Percentiles rank a stretch among this genome's conserved stretches.
These are phyloP conservation scores for Leptopterna dolabrata DNA, from an alignment of 2,888 invertebrate species.

Conservation along the genomic window DNA sequence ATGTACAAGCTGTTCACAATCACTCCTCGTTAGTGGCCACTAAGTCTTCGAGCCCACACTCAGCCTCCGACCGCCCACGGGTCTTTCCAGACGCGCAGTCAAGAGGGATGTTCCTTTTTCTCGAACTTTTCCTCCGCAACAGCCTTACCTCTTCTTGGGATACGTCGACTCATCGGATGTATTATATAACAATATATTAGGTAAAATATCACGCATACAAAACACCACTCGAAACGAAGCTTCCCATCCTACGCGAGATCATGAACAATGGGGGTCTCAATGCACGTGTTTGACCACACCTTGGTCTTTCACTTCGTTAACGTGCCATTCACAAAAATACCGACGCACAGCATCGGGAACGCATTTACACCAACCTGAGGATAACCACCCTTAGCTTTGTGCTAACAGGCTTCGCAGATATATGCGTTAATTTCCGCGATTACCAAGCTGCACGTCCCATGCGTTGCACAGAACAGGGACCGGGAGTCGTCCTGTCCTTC, in stretches of 20 bases:
- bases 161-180: background rate
- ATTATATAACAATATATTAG: background rate
- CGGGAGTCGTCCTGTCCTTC: no score
- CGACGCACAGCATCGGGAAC: no score
- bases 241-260: background rate
- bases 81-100: background rate
- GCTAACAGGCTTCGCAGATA: no score
- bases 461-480: no score
- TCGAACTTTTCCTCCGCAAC: background rate
- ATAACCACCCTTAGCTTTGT: no score
- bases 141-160: background rate
- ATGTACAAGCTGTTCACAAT: slow-evolving; percentile 49
- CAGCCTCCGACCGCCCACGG: slow-evolving; percentile 16
- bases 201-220: slow-evolving; percentile 4
- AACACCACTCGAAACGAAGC: background rate
- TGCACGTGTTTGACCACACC: background rate
- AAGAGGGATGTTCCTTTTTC: background rate
- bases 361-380: no score
- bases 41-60: slow-evolving; percentile 45
- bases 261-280: background rate
- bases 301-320: background rate
- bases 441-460: no score
- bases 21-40: slow-evolving; percentile 47
- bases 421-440: no score
- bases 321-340: background rate